Evolutionary conservation across 2,113 vertebrate genomes (phyloP), one percentile per base, ranked within the genome.

Genomic region (Mustela lutreola): DNA sequence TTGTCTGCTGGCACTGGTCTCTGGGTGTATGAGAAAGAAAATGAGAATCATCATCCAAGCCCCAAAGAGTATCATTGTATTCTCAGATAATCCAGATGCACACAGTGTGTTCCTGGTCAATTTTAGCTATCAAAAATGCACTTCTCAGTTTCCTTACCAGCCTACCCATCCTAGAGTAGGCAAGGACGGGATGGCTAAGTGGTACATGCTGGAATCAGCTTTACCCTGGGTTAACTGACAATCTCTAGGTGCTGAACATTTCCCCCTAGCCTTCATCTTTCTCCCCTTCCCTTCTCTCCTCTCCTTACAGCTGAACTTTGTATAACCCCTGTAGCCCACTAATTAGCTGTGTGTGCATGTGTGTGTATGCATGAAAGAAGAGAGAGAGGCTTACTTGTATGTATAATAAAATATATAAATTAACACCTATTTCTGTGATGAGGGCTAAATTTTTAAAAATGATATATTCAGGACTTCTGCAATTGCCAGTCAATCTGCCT

Each of bases 1-100:
- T 97, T 97, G 96, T 98, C 97, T 97, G 88, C 91, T 88, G 94
- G 84, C 92, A 45, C 65, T 96, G 92, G 58, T 83, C 85, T 98
- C 73, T 45, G 24, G 76, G 19, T 7, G 62, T 7, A 53, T 11
- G 45, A 83, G 31, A 76, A 79, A 71, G 45, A 82, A 80, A 42
- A 22, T 16, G 16, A 28, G 18, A 89, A 22, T 36, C 8, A 26
- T 67, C 12, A 7, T 71, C 19, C 33, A 71, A 60, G 24, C 19
- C 36, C 42, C 76, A 18, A 19, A 50, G 26, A 65, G 48, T 15
- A 12, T 19, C 50, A n/a, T 14, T 42, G 65, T 28, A 83, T 4
- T n/a, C 31, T 65, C 24, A 36, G 42, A 60, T 71, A 14, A 16
- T n/a, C 48, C 16, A 21, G 60, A 24, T 15, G 42, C 42, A 19